These are phyloP conservation scores for Metalampra italica DNA, from an alignment of 2,888 invertebrate genomes.

Conservation along the genomic window DNA sequence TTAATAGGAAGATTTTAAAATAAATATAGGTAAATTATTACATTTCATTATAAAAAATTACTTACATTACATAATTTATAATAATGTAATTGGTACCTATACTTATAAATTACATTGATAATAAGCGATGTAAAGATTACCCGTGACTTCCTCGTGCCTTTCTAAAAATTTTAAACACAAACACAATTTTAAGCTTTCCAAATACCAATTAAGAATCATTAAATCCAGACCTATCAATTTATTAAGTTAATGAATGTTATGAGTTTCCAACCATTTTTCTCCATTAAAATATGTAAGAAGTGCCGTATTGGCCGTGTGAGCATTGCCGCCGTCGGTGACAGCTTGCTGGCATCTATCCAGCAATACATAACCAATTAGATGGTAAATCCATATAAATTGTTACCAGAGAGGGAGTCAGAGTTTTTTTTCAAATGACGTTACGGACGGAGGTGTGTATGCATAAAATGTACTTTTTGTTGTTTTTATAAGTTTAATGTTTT, in stretches of 20 bases:
- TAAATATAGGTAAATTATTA: no score
- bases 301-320: slow-evolving; percentile 25
- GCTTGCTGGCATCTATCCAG: slow-evolving; percentile 20
- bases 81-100: no score
- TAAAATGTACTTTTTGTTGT: no score
- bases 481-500: no score
- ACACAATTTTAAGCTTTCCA: neutral
- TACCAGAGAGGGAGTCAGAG: no score
- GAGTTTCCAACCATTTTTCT: neutral
- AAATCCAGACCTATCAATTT: neutral
- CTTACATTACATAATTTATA: no score
- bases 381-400: slow-evolving; percentile 40
- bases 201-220: neutral
- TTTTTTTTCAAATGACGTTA: no score
- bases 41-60: no score
- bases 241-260: neutral
- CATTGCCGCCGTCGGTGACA: slow-evolving; percentile 40
- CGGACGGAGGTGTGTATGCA: no score
- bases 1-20: no score
- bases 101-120: no score
- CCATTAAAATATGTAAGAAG: slow-evolving; percentile 8
- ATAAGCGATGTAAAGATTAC: no score
- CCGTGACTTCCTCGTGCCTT: neutral
- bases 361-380: slow-evolving; percentile 37
- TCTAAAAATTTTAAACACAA: neutral